Base-by-base conservation (phyloP, 2,888 invertebrate species). In the Hirudinaria manillensis region DNA sequence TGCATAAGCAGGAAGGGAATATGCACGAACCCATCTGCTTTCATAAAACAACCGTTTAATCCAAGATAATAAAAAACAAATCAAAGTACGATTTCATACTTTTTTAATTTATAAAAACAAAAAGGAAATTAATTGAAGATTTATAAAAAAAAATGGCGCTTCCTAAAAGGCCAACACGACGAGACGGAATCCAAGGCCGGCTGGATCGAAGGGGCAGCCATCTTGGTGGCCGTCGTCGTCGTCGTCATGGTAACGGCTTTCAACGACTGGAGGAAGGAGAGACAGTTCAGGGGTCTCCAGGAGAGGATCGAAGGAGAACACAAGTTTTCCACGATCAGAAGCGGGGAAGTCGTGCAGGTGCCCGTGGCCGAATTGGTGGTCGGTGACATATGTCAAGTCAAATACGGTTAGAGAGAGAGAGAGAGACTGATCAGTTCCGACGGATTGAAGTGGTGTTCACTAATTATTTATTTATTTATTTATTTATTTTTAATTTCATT, bases 261-360 rank as follows among this genome's bases (percentile, higher is more conserved):
- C 88, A 99, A 99, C 89, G 98, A 99, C 89, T 99, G 97, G 88
- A 94, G 95, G 84, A 99, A 99, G 89, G 99, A 99, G 88, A 90
- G 95, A 87, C 98, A 99, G 89, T 99, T 99, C 88, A 91, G 98
- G 85, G 98, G 97, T 83, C 90, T 98, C 82, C 97, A 98, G 88
- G 92, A 88, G 87, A 92, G 97, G 87, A 98, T 99, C 87, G 98
- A 99, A 87, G 94, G 94, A 83, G 98, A 99, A 88, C 98, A 99
- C 87, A 96, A 93, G 87, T 98, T 99, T 88, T 91, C 94, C 78
- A 96, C 97, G 80, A 94, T 99, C 86, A 91, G 80, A 81, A 90
- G 91, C 83, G 91, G 90, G 79, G 93, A 95, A 87, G 92, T 95
- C 80, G 91, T 91, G 83, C 95, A 98, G 89, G 91, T 99, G 85